Evolutionary conservation across 2,888 invertebrate species (phyloP).

Genomic region (Sympetrum striolatum): DNA sequence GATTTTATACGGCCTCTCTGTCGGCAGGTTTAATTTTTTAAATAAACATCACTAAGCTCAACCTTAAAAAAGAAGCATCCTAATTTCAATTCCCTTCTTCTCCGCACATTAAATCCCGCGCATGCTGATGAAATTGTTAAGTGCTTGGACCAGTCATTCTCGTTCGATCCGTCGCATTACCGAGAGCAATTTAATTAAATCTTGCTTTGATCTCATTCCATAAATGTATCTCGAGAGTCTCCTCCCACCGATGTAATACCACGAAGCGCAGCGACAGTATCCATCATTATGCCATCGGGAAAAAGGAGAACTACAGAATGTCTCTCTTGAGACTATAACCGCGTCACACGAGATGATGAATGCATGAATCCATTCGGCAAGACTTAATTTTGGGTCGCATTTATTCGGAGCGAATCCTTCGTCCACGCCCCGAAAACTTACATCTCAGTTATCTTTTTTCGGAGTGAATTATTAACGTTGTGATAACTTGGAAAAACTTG

Average conservation of each 20-base stretch:
- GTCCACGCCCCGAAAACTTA: not conserved
- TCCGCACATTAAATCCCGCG: too few relatives aligned
- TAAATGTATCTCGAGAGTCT: not conserved
- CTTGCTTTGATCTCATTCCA: not conserved
- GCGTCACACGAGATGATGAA: constrained; percentile 6
- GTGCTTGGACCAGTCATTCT: not conserved
- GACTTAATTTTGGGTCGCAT: constrained; percentile 28
- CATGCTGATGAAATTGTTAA: too few relatives aligned
- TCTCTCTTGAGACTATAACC: not conserved
- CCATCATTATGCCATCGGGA: not conserved
- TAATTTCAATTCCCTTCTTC: too few relatives aligned
- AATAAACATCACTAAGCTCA: too few relatives aligned
- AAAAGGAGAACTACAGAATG: not conserved
- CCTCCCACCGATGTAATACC: not conserved
- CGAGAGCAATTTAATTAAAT: not conserved
- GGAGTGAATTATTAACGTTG: not conserved
- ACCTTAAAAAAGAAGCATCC: too few relatives aligned
- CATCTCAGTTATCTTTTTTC: not conserved
- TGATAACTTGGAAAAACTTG: not conserved
- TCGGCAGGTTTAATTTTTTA: too few relatives aligned
- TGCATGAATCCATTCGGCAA: constrained; percentile 2
- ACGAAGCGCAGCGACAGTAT: not conserved
- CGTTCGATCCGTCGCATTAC: not conserved
- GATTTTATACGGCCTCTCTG: too few relatives aligned
- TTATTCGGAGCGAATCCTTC: not conserved